Conservation (phyloP, 2,888 invertebrate species). For the Dolichomitus sp. region DNA sequence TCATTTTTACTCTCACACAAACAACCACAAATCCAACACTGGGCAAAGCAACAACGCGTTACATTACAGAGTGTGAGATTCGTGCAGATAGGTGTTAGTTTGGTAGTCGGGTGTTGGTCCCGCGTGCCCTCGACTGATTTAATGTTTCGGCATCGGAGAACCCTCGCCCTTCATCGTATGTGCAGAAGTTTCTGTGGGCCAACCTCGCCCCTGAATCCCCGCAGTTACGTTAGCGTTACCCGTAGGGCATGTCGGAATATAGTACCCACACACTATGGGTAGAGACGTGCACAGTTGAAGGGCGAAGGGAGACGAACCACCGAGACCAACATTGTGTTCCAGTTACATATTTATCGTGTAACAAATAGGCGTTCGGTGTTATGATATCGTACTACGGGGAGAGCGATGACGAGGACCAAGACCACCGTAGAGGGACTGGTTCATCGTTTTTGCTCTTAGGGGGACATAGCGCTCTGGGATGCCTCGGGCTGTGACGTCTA, state of each 20-base stretch:
- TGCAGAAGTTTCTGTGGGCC: conserved; percentile 21
- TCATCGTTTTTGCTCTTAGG: conserved; percentile 64
- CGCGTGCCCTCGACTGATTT: conserved; percentile 60
- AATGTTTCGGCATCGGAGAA: conserved; percentile 48
- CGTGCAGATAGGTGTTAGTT: conserved; percentile 51
- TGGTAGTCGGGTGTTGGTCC: conserved; percentile 41
- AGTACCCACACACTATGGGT: conserved; percentile 4
- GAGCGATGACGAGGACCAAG: conserved; percentile 52
- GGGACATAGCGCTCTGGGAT: conserved; percentile 2
- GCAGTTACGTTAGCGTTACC: conserved; percentile 43
- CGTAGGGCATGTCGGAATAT: conserved; percentile 37
- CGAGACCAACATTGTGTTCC: conserved; percentile 80
- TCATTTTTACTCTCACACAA: conserved; percentile 7
- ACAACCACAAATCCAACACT: conserved; percentile 7
- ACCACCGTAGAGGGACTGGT: conserved; percentile 77
- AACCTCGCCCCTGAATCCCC: conserved; percentile 24
- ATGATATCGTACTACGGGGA: conserved; percentile 78
- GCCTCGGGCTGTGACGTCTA: conserved; percentile 47
- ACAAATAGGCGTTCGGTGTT: conserved; percentile 85
- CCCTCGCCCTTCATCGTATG: conserved; percentile 25
- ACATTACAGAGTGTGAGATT: conserved; percentile 39
- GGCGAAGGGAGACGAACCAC: conserved; percentile 45
- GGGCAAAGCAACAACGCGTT: conserved; percentile 35
- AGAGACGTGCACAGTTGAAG: not conserved
- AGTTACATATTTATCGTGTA: conserved; percentile 85